These are phyloP conservation scores for Gymnarchus niloticus DNA, from an alignment of 2,113 vertebrate species.

Conservation along the genomic window DNA sequence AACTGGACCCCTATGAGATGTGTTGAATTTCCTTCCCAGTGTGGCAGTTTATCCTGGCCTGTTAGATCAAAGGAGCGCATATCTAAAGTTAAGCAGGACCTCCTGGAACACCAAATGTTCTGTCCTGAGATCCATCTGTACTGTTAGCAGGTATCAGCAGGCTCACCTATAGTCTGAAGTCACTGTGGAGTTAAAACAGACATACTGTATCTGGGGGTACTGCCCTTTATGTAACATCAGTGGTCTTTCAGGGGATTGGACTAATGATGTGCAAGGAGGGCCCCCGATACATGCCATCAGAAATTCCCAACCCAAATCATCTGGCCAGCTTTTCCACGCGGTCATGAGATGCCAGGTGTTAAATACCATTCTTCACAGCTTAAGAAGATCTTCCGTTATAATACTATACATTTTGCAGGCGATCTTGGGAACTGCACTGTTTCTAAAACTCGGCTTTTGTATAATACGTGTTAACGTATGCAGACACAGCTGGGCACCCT, in stretches of 20 bases:
- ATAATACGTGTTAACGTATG: not conserved
- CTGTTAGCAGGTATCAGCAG: not conserved
- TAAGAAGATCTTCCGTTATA: no score
- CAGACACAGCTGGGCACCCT: not conserved
- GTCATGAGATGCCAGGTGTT: no score
- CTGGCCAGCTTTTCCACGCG: no score
- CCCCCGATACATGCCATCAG: no score
- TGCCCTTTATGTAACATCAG: not conserved
- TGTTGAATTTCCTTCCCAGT: not conserved
- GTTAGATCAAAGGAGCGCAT: not conserved
- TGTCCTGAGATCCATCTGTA: not conserved
- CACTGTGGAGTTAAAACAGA: not conserved
- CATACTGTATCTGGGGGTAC: not conserved
- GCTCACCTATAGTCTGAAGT: not conserved
- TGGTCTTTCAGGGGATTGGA: not conserved
- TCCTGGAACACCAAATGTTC: not conserved
- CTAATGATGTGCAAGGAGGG: no score
- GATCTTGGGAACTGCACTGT: no score
- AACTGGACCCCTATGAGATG: not conserved
- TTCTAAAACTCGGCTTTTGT: no score
- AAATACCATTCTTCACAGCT: no score
- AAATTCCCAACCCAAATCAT: no score
- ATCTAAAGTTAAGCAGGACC: not conserved
- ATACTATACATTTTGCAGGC: no score
- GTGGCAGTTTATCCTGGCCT: not conserved